Evolutionary conservation across 2,888 invertebrate genomes (phyloP).

Genomic region (Drosophila vallismaia): DNA sequence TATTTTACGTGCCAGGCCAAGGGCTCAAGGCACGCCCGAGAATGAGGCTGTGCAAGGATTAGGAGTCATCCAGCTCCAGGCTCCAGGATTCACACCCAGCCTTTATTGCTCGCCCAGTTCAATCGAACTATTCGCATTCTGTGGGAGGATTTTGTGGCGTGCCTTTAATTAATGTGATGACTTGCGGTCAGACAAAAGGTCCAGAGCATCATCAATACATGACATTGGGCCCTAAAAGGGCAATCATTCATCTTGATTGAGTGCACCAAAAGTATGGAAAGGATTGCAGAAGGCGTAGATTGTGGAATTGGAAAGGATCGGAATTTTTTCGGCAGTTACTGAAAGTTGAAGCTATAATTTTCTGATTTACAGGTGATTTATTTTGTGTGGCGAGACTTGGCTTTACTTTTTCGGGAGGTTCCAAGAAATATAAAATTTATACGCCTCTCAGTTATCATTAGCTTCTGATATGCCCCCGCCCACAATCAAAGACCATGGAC

Average conservation of each 20-base stretch:
- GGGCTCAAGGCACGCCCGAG: constrained; percentile 38
- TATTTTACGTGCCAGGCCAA: constrained; percentile 65
- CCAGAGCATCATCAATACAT: constrained; percentile 48
- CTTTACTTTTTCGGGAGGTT: too few species aligned
- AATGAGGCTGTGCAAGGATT: constrained; percentile 59
- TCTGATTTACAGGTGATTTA: background rate
- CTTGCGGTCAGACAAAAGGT: constrained; percentile 48
- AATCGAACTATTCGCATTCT: constrained; percentile 53
- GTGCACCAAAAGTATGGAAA: background rate
- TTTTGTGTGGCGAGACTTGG: background rate
- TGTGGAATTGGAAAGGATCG: constrained; percentile 1
- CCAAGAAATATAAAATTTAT: background rate
- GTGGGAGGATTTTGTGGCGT: constrained; percentile 38
- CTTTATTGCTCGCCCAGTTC: constrained; percentile 13
- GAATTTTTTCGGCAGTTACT: constrained; percentile 8
- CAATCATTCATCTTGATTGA: constrained; percentile 41
- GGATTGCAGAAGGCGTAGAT: constrained; percentile 12
- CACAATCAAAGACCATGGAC: constrained; percentile 15
- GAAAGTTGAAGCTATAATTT: background rate
- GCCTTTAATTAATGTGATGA: constrained; percentile 62
- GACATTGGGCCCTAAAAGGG: constrained; percentile 30
- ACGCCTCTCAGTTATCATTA: constrained; percentile 14
- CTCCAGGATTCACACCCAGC: constrained; percentile 11
- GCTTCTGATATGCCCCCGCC: constrained; percentile 2
- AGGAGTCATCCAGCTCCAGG: constrained; percentile 42